Evolutionary conservation across 2,797 vertebrate genomes (phyloP), one percentile per base, ranked within the genome.

Genomic region (Oreonectes daqikongensis): DNA sequence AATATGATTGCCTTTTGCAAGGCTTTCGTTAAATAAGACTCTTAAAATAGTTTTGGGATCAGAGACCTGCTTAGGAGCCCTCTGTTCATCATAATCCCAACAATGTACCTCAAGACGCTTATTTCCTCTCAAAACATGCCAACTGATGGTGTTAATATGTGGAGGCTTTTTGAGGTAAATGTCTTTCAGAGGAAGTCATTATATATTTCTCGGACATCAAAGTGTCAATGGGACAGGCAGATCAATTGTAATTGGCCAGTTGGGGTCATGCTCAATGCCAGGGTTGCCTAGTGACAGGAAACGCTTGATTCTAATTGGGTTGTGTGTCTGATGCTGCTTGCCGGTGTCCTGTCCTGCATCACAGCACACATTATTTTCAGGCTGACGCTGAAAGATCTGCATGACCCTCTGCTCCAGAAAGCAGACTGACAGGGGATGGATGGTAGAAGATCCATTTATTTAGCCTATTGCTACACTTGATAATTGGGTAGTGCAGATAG

Each of bases 21-120:
- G 61, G 80, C 71, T 86, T 85, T 86, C 89, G 84, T 86, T 85
- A 89, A 88, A 85, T 90, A 89, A 89, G 84, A 88, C 86, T 90
- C 83, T 91, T 89, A 89, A 86, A 86, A 87, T 85, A 87, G 88
- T 86, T 87, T 71, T 57, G 79, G 83, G 83, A 88, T 90, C 84
- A 86, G 85, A 87, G 72, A 81, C 75, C 72, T 71, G 71, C 57
- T 79, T 83, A 82, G 72, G 55, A 84, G 79, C 60, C 50, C 63
- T 83, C 78, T 72, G 55, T 72, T 85, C 77, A 72, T 80, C 79
- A 66, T 85, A 83, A 84, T 84, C 79, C 84, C 75, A 80, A 61
- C 79, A 74, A 72, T 75, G 72, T 61, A 81, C 77, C 75, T 66
- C 53, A 74, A 75, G 60, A 75, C 57, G 24, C 50, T 69, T 73